Evolutionary conservation across 2,113 vertebrate species (phyloP).

Genomic region (Hippocampus guttulatus): DNA sequence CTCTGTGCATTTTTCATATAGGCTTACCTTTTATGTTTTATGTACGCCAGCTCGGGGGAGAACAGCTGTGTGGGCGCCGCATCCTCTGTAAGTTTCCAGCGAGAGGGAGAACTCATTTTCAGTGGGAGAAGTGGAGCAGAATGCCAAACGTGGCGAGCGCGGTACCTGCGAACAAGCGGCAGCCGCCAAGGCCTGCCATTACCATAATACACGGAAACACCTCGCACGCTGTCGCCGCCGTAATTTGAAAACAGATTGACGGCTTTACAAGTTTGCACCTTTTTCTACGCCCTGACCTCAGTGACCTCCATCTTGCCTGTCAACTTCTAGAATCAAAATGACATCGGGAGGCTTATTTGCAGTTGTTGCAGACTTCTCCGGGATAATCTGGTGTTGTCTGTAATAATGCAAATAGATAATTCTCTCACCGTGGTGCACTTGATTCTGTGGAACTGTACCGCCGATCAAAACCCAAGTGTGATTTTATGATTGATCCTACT

Average conservation of each 20-base stretch:
- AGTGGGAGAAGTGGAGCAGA: conserved; percentile 64
- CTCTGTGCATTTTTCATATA: conserved; percentile 80
- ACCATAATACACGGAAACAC: conserved; percentile 66
- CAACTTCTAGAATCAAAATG: conserved; percentile 51
- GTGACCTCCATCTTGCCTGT: conserved; percentile 54
- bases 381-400: conserved; percentile 56
- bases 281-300: conserved; percentile 43
- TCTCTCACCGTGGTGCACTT: conserved; percentile 29
- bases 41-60: conserved; percentile 72
- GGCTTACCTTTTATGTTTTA: conserved; percentile 76
- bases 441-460: conserved; percentile 15
- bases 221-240: conserved; percentile 52
- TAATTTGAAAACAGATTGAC: conserved; percentile 66
- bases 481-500: conserved; percentile 66
- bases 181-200: conserved; percentile 59
- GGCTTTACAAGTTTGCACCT: conserved; percentile 63
- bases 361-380: conserved; percentile 35
- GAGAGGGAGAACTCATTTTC: conserved; percentile 70
- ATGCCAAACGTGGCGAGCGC: conserved; percentile 61
- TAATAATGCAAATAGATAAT: conserved; percentile 54
- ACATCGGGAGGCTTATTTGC: conserved; percentile 42
- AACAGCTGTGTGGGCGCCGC: conserved; percentile 74
- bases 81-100: conserved; percentile 65
- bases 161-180: conserved; percentile 62
- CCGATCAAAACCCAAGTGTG: conserved; percentile 37